Evolutionary conservation across 1,140 invertebrate species (phyloP), one percentile per base, ranked within the genome.

Genomic region (Nymphalis io): DNA sequence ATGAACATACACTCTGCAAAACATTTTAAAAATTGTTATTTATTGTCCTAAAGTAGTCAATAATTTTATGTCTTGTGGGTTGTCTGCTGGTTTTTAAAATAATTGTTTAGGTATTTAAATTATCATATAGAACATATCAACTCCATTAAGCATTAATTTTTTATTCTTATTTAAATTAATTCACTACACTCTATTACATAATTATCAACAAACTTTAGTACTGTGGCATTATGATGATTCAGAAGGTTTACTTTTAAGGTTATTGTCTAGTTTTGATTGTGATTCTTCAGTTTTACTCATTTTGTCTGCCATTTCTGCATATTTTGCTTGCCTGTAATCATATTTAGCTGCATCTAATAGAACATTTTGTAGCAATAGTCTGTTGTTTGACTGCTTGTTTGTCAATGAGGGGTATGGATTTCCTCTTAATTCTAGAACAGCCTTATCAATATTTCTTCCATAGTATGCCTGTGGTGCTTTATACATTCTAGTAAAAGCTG

Each of bases 391-490:
- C 46, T 88, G 87, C 80, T 94, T 93, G 12, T 91, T 91, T n/a
- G 83, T 71, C 23, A 96, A 80, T 5, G 92, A 76, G 40, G 95
- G 95, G 79, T 93, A 96, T 4, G 95, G 94, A 88, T 95, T 94
- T 87, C 96, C 96, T 92, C 93, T 93, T 3, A 98, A 91, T 93
- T 98, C 97, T 60, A 98, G 87, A 60, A 98, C 93, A 44, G 94
- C 94, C 62, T 92, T 88, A 23, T 92, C 92, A 67, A 87, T 79
- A 51, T 82, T 83, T 33, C 74, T 74, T 33, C 92, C 93, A 46
- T 94, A 94, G 83, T 94, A 94, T 46, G 92, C 85, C 60, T 82
- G 90, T 2, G 96, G 96, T 23, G 95, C 94, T 80, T 93, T 94
- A 63, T 94, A 93, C 75, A 98, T 89, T 81, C 93, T 93, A 23